A percentile compares a stretch with the other conserved stretches of the same genome.
Evolutionary conservation across 2,797 vertebrate genomes (phyloP).

Genomic region (Phataginus tricuspis): DNA sequence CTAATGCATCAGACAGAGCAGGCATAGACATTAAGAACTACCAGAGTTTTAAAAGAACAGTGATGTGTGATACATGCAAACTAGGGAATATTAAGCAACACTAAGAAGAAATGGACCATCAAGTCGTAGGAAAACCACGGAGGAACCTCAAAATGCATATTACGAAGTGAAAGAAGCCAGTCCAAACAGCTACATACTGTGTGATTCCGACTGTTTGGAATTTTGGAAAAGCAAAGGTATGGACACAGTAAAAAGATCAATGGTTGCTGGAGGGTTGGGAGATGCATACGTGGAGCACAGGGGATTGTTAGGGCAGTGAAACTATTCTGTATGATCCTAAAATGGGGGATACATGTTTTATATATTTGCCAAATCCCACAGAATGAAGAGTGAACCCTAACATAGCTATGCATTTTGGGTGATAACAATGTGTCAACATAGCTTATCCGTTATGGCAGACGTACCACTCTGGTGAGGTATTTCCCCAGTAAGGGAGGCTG

Average conservation of each 20-base stretch:
- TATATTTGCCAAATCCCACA: neutral
- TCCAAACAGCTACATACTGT: neutral
- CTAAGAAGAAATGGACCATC: constrained; percentile 12
- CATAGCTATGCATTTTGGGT: no score
- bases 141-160: neutral
- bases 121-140: neutral
- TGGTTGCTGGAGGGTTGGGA: neutral
- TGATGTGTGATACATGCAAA: neutral
- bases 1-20: neutral
- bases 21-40: neutral
- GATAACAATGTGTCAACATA: neutral
- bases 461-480: fast-evolving
- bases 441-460: neutral
- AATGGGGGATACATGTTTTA: no score
- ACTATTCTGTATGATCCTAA: fast-evolving
- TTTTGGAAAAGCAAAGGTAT: constrained; percentile 20
- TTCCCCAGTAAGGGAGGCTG: no score
- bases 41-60: neutral
- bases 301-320: neutral
- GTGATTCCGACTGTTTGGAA: neutral
- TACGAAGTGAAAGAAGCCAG: neutral
- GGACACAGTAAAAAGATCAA: neutral
- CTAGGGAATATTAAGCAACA: neutral
- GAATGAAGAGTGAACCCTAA: neutral
- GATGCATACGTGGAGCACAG: neutral